Evolutionary conservation across 1,140 invertebrate genomes (phyloP), one percentile per base, ranked within the genome.

Genomic region (Euura lappo): DNA sequence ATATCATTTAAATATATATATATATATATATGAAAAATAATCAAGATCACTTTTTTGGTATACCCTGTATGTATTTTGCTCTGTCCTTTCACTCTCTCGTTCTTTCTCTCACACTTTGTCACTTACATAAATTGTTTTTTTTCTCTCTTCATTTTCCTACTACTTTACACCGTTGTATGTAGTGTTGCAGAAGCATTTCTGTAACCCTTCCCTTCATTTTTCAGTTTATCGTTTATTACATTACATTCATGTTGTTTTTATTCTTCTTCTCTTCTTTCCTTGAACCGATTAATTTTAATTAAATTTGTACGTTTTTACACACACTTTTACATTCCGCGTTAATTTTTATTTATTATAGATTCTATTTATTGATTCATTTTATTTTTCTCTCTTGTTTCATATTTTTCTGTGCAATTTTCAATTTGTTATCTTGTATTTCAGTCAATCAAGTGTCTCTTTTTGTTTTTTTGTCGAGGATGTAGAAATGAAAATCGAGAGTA

Each of bases 251-350:
- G 28, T 28, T 28, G 28, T 28, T 28, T 28, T 28, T 28, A 28
- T 28, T 11, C 11, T 10, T 68, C 11, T 42, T 45, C 45, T 68
- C 1, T 47, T 45, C 45, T 60, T 60, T 60, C 13, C 28, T 1
- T 28, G 28, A 28, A 28, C 28, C 28, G 13, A 60, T 60, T 60
- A 60, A 8, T n/a, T 60, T 60, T n/a, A 70, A 11, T 70, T 70
- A 13, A 46, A 70, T 70, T 70, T 45, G 69, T 51, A 70, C 69
- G 45, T 45, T 47, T 70, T n/a, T 43, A 70, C 44, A 42, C 69
- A 47, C 69, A 68, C 46, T 28, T 70, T 70, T 45, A n/a, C 45
- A 42, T 42, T n/a, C 60, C 43, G 8, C 13, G 28, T 2, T 70
- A 28, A 28, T 28, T 13, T 46, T 60, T 70, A n/a, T 70, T 28